Evolutionary conservation across 1,140 invertebrate species (phyloP), one percentile per base, ranked within the genome.

Genomic region (Diorhabda elongata): DNA sequence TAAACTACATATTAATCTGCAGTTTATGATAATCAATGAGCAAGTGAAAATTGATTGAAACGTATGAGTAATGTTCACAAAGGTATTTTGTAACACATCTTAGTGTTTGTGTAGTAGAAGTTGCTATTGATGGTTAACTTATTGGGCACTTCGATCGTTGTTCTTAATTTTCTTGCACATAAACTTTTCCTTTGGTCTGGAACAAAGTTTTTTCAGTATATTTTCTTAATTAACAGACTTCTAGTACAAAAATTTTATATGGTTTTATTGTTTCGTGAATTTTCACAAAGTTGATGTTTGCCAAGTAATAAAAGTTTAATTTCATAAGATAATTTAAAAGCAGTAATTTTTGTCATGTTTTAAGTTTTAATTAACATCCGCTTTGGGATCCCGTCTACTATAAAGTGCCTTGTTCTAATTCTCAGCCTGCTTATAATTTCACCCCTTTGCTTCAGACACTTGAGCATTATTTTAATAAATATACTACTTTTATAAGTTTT

Each of bases 301-400:
- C 47, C 26, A 58, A 26, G 69, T 71, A 69, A 73, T 71, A 71
- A 72, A 74, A 74, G 63, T 74, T 72, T 72, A 67, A 74, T 74
- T 72, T 69, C 67, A 58, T 67, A 67, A 72, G 64, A 67, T 74
- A 72, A 74, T 74, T 72, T 69, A 64, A 69, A 72, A 70, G 71
- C 68, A 69, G 73, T 74, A 74, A 74, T 74, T 72, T 72, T 74
- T 74, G 73, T 74, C 71, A 64, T 69, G 72, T 69, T 72, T 74
- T 71, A 74, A 74, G 73, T 70, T 72, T 74, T 74, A 74, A 74
- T 74, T 74, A 74, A 74, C 68, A 74, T 71, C 66, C 67, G 68
- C 64, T 67, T 72, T 70, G 68, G 68, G 68, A 74, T 57, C 69
- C 68, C 61, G 64, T 71, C 60, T 45, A 70, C 68, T 72, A 70